Evolutionary conservation across 2,888 invertebrate genomes (phyloP), one percentile per base, ranked within the genome.

Genomic region (Ferdinandea cuprea): DNA sequence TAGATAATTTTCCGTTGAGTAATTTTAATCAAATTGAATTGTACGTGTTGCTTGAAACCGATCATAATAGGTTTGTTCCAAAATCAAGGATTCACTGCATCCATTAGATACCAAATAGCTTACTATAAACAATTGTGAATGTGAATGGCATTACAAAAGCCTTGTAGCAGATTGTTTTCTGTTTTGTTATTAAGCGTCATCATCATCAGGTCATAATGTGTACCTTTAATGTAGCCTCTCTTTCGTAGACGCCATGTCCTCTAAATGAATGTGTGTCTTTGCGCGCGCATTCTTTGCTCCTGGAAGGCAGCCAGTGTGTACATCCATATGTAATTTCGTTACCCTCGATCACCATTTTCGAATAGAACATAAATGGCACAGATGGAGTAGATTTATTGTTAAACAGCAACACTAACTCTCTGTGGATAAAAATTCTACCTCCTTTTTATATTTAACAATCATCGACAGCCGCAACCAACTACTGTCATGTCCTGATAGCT

Each of bases 401-500:
- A 40, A 71, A 71, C 71, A 58, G 59, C 40, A 59, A 50, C 50
- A 71, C 71, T 19, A 40, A 61, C 56, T 65, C 58, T 65, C 42
- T 68, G 58, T 72, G 63, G 63, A 63, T 68, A 40, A 46, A 25
- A 32, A 59, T 73, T 77, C 71, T 66, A 66, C 56, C 37, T 56
- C 63, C 58, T 58, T 56, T 69, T 13, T 61, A 15, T 21, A 15
- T 21, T 42, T 52, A 48, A 63, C 58, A 71, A 86, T 94, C 93
- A 99, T 93, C 98, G 96, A 93, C 99, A 99, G 76, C 99, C 99
- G 91, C 99, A 99, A 74, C 98, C 98, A 87, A 96, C 95, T 85
- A 99, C 99, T 88, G 97, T 95, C 99, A 99, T 99, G 91, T 99
- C 98, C 92, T 98, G 96, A 92, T 99, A 99, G 92, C 97, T 98